Percentiles rank a stretch among this genome's conserved stretches.
Evolutionary conservation across 2,113 vertebrate genomes (phyloP).

Genomic region (Eulemur macaco): DNA sequence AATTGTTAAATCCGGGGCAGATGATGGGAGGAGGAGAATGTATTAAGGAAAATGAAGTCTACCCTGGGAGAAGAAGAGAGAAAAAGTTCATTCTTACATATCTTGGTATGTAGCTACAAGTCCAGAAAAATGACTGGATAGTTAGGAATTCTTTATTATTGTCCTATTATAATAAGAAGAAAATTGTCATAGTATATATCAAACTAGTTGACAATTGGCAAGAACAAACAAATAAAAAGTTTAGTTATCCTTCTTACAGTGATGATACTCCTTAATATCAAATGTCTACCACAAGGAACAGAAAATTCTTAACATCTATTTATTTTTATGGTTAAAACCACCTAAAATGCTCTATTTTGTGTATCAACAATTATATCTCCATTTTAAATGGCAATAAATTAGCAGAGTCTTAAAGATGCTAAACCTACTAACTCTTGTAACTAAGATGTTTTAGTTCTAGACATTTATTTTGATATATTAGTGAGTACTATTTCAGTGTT

Average conservation of each 20-base stretch:
- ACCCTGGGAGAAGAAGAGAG: not conserved
- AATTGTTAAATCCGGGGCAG: not conserved
- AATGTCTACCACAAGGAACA: not conserved
- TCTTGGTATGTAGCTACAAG: not conserved
- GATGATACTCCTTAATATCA: not conserved
- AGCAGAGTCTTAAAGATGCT: not conserved
- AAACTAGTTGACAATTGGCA: not conserved
- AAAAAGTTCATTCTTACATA: constrained; percentile 13
- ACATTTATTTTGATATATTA: constrained; percentile 68
- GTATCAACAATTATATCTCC: not conserved
- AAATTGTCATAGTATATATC: not conserved
- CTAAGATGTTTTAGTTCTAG: constrained; percentile 58
- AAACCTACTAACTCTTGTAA: constrained; percentile 7
- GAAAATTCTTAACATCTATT: not conserved
- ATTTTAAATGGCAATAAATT: constrained; percentile 42
- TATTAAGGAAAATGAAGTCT: not conserved
- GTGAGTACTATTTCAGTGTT: constrained; percentile 58
- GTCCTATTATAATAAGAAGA: constrained; percentile 16
- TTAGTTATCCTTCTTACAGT: not conserved
- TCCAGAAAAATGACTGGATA: not conserved
- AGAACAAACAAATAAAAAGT: constrained; percentile 25
- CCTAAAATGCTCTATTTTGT: not conserved
- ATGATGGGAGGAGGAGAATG: not conserved
- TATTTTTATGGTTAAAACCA: constrained; percentile 3
- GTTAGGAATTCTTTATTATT: constrained; percentile 6